phyloP scores from a whole-genome alignment of 2,888 invertebrate genomes.

The Callinectes sapidus region DNA sequence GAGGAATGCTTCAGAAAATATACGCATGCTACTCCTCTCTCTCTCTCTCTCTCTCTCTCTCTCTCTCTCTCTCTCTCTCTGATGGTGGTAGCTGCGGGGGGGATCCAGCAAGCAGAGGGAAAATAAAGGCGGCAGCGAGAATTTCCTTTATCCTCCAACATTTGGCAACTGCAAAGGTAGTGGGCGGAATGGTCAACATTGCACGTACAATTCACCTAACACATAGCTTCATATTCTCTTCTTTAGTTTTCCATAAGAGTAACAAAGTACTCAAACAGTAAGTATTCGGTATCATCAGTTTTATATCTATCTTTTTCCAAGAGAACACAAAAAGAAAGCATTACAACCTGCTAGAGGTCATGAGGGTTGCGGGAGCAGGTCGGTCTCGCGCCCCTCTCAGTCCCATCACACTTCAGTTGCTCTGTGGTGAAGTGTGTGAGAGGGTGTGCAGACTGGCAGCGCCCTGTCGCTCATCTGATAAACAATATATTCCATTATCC shows the following conservation, averaged over 20 bases:
- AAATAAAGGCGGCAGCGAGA: background rate
- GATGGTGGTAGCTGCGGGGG: background rate
- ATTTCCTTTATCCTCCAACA: constrained; percentile 12
- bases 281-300: background rate
- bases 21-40: no score
- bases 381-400: no score
- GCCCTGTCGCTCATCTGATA: background rate
- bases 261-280: background rate
- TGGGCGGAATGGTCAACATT: constrained; percentile 1
- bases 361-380: constrained; percentile 47
- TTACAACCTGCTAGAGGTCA: constrained; percentile 44
- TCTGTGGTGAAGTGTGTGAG: background rate
- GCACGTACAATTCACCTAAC: background rate
- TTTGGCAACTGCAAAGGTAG: background rate
- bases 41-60: background rate
- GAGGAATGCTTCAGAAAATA: no score
- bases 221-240: background rate
- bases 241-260: background rate
- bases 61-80: background rate
- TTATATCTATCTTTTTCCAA: background rate
- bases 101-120: constrained; percentile 1
- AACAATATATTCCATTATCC: background rate
- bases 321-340: background rate
- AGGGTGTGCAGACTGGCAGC: background rate
- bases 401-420: constrained; percentile 49